Conservation (phyloP, 1,140 invertebrate genomes). For the Coenobita brevimanus region DNA sequence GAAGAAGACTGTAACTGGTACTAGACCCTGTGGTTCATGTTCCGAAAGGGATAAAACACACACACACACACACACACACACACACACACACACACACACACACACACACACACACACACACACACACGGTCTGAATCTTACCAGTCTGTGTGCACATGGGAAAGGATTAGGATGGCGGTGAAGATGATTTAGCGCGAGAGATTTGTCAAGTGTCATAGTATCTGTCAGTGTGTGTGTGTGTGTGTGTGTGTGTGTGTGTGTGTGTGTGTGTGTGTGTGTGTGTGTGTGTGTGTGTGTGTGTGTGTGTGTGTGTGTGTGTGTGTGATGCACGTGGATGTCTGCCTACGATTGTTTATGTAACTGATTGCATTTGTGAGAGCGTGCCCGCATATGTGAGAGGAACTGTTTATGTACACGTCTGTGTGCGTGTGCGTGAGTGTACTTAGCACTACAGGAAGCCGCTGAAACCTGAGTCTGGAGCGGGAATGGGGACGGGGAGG, state of each 20-base stretch:
- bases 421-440: constrained; percentile 10
- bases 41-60: too few relatives aligned
- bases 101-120: too few relatives aligned
- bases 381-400: not conserved
- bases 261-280: constrained; percentile 22
- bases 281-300: constrained; percentile 21
- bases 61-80: too few relatives aligned
- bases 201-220: not conserved
- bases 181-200: not conserved
- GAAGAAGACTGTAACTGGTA: too few relatives aligned
- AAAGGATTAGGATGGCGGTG: too few relatives aligned
- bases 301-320: constrained; percentile 20
- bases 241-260: constrained; percentile 8
- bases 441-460: not conserved
- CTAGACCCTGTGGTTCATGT: too few relatives aligned
- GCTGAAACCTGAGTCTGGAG: too few relatives aligned
- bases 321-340: too few relatives aligned
- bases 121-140: too few relatives aligned
- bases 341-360: not conserved
- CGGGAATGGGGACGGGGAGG: not conserved
- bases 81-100: too few relatives aligned
- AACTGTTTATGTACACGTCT: not conserved
- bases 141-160: too few relatives aligned
- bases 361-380: not conserved
- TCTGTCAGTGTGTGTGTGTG: constrained; percentile 12